phyloP scores from a whole-genome alignment of 2,888 invertebrate genomes.

The Spisula solida region DNA sequence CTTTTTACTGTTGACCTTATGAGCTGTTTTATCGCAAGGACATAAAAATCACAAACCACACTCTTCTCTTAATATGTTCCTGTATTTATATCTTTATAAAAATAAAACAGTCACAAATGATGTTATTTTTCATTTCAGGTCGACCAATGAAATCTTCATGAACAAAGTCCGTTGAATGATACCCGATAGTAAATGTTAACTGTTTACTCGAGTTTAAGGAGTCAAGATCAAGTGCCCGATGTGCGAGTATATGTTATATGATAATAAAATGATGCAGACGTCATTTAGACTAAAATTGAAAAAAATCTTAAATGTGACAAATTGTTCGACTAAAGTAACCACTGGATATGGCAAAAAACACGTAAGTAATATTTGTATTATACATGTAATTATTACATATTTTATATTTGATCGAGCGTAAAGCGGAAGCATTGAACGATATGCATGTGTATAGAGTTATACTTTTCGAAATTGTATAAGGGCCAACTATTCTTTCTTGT shows the following conservation, averaged over 20 bases:
- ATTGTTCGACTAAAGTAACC: constrained; percentile 38
- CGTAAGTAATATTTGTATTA: constrained; percentile 10
- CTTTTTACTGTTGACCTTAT: no score
- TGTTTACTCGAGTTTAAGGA: not conserved
- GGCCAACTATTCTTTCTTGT: no score
- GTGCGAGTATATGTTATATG: not conserved
- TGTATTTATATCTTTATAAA: not conserved
- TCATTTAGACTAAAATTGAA: constrained; percentile 27
- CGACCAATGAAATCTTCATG: not conserved
- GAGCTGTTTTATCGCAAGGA: no score
- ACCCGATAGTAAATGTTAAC: not conserved
- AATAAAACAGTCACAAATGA: not conserved
- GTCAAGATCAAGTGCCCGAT: not conserved
- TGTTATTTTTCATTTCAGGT: not conserved
- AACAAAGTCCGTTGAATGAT: not conserved
- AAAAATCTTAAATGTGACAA: constrained; percentile 41
- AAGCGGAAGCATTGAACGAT: not conserved
- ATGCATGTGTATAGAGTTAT: no score
- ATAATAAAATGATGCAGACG: constrained; percentile 15
- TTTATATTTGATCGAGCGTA: not conserved
- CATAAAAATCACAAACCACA: not conserved
- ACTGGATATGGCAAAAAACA: constrained; percentile 49
- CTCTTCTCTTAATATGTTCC: not conserved
- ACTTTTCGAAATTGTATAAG: no score
- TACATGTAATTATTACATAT: not conserved